Evolutionary conservation across 2,797 vertebrate genomes (phyloP), one percentile per base, ranked within the genome.

Genomic region (Simalia tracyae): DNA sequence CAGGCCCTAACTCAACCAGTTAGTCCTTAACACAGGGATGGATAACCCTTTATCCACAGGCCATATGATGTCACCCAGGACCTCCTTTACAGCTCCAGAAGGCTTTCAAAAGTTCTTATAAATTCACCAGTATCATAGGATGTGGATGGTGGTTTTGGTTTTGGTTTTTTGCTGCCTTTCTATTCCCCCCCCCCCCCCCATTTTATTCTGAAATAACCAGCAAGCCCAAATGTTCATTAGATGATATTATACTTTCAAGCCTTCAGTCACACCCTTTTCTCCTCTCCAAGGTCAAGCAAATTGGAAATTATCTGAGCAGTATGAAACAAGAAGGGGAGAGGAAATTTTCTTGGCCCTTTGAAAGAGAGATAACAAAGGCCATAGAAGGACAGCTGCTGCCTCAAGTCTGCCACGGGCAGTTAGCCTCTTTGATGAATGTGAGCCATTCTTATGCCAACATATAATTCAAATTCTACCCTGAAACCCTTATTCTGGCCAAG

Each of bases 281-380:
- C 46, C 57, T 92, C 89, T 31, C 87, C 90, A 95, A 92, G 87
- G 91, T 93, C 91, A 91, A 63, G 26, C 86, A 36, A 94, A 31
- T 50, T 14, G 24, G 1, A 11, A 60, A 24, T 15, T 88, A 56
- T 94, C 59, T 36, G n/a, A 95, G 46, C 61, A 28, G 15, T 50
- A 10, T 84, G 84, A 76, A 76, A 89, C n/a, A 57, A 42, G 56
- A 95, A 88, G 19, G 60, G 68, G 50, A 31, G 81, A 87, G 59
- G 2, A 93, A 6, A 0, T 19, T 88, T 90, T 61, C 10, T 9
- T 50, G 5, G 50, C 5, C 54, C 66, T 72, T 93, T 8, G 91
- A n/a, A 95, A 96, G 84, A 1, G 54, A 17, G 42, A 91, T 92
- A 91, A 87, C 26, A 93, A 95, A 81, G 26, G 19, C 89, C 42